Conservation (phyloP, 2,888 invertebrate genomes). For the Pinctada fucata region DNA sequence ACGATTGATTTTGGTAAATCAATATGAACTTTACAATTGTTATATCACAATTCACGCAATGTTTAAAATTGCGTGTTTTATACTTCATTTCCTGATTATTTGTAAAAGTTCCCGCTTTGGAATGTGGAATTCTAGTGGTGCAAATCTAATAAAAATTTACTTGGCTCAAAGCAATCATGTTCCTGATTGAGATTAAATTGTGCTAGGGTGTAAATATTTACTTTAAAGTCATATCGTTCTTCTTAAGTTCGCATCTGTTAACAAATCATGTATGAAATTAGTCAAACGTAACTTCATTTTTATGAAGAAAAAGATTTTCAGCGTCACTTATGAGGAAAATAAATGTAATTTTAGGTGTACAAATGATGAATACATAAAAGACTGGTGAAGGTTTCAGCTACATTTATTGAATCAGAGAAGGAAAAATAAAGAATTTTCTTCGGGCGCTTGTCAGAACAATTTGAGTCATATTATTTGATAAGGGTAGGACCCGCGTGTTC, state of each 20-base stretch:
- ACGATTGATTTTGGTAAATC: no score
- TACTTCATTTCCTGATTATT: no score
- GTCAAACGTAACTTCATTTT: conserved; percentile 19
- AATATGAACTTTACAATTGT: no score
- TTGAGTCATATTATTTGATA: conserved; percentile 36
- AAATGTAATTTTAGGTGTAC: conserved; percentile 10
- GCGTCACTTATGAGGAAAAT: conserved; percentile 7
- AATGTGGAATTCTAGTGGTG: background rate
- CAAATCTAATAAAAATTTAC: background rate
- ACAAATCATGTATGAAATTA: conserved; percentile 18
- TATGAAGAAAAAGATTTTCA: conserved; percentile 9
- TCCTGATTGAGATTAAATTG: background rate
- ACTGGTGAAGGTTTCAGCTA: conserved; percentile 24
- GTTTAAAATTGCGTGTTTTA: no score
- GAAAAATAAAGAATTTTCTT: conserved; percentile 38
- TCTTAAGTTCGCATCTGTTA: conserved; percentile 5
- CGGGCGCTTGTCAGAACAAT: conserved; percentile 31
- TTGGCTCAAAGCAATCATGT: background rate
- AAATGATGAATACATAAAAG: conserved; percentile 13
- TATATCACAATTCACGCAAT: no score
- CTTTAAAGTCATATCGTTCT: conserved; percentile 12
- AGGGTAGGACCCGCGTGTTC: conserved; percentile 23
- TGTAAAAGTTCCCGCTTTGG: no score
- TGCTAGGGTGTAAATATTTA: conserved; percentile 10
- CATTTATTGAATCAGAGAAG: conserved; percentile 38